These are phyloP conservation scores for Bombyx huttoni DNA, from an alignment of 2,888 invertebrate species.

Conservation along the genomic window DNA sequence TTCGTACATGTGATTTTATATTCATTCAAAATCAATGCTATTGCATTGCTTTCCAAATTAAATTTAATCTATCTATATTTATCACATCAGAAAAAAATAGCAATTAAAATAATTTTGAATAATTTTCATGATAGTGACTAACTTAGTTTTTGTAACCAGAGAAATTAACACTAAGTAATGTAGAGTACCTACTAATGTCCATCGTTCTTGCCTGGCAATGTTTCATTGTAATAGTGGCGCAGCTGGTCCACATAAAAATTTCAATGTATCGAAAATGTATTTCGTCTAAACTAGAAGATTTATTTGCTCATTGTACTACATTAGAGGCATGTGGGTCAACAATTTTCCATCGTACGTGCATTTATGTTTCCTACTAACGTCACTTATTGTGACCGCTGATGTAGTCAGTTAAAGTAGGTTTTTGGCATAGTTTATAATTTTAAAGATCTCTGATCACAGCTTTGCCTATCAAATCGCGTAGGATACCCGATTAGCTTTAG, in stretches of 20 bases:
- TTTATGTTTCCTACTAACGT: slow-evolving; percentile 34
- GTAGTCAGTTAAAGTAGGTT: slow-evolving; percentile 13
- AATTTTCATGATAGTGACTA: neutral
- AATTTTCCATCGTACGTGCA: slow-evolving; percentile 37
- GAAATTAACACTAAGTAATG: neutral
- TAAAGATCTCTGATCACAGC: too few relatives aligned
- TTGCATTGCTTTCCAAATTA: too few relatives aligned
- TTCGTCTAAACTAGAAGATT: slow-evolving; percentile 51
- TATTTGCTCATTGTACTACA: slow-evolving; percentile 46
- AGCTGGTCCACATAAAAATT: neutral
- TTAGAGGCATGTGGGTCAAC: slow-evolving; percentile 41
- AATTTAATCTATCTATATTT: too few relatives aligned
- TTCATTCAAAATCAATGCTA: neutral
- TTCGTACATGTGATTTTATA: slow-evolving; percentile 3
- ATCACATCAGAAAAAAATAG: too few relatives aligned
- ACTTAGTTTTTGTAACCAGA: neutral
- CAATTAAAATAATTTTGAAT: neutral
- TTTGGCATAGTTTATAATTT: neutral
- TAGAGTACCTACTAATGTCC: slow-evolving; percentile 4
- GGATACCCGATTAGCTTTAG: too few relatives aligned
- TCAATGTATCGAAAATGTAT: slow-evolving; percentile 15
- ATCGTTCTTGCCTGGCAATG: neutral
- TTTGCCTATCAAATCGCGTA: too few relatives aligned
- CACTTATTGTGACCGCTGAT: slow-evolving; percentile 31
- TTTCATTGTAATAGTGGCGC: too few relatives aligned